Evolutionary conservation across 2,113 vertebrate genomes (phyloP).

Genomic region (Pomatostomus ruficeps): DNA sequence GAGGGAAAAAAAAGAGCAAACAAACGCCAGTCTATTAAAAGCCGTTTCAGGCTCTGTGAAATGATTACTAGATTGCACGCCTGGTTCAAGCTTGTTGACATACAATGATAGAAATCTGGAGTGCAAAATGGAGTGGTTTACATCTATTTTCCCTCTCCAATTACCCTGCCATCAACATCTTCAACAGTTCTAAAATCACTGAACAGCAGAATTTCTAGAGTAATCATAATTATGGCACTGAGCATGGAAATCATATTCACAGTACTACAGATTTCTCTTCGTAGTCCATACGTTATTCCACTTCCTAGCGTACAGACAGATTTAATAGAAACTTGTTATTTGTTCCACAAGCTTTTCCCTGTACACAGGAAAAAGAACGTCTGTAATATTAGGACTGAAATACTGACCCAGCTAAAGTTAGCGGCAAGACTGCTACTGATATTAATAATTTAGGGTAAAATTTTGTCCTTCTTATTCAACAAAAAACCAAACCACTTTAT

Average conservation of each 20-base stretch:
- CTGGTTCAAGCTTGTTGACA: constrained; percentile 23
- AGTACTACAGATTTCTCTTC: neutral
- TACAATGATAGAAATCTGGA: constrained; percentile 12
- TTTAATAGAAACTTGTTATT: constrained; percentile 1
- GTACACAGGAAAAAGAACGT: neutral
- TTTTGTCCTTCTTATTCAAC: neutral
- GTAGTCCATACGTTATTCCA: neutral
- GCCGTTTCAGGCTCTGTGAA: constrained; percentile 5
- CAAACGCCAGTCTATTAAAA: constrained; percentile 5
- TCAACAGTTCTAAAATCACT: neutral
- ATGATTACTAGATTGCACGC: constrained; percentile 1
- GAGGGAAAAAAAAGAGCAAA: neutral
- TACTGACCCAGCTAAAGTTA: neutral
- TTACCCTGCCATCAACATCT: neutral
- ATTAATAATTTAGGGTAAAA: neutral
- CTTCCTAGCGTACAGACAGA: neutral
- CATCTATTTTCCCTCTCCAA: neutral
- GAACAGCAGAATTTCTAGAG: neutral
- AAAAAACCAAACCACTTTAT: neutral
- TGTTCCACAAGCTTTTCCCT: neutral
- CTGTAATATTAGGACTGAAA: neutral
- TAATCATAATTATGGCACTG: neutral
- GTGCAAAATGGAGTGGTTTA: neutral
- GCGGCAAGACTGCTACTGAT: neutral
- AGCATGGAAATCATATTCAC: neutral